Evolutionary conservation across 2,113 vertebrate genomes (phyloP), one percentile per base, ranked within the genome.

Genomic region (Pluvianellus socialis): DNA sequence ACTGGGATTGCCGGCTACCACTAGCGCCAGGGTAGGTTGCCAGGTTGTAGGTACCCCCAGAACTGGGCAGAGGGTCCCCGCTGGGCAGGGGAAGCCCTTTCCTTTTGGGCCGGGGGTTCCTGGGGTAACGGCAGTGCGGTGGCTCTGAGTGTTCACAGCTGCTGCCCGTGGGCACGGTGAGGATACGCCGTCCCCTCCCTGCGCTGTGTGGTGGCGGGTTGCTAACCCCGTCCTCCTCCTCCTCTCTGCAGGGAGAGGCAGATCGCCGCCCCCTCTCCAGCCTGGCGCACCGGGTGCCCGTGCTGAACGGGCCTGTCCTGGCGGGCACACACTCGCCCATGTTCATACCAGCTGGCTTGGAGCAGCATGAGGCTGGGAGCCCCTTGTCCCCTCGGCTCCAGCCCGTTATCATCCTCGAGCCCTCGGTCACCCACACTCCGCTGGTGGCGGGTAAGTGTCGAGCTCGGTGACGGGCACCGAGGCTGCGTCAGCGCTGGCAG

Each of bases 381-480:
- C n/a, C 96, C 50, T 86, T 98, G 56, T 87, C 98, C 80, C 98
- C 98, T 33, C 98, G 97, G 56, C 97, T 99, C 45, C 99, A 99
- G 96, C 99, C 99, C 10, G 95, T 99, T 84, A 97, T 99, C 82
- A 98, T 99, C 88, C 97, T 99, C 82, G 99, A 99, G 55, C 99
- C 98, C n/a, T 98, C 98, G 0, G 98, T 98, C 55, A 88, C 98
- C 68, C 99, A 98, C 49, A 4, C 98, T 14, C 98, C 98, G 2
- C 97, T 99, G 77, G 97, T 99, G 93, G 98, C 98, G 2, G 95
- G 99, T 99, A 80, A 98, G 98, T 75, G 50, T 19, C 6, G 9
- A 7, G 53, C 66, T 7, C 0, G 5, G 6, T 16, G 70, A 19
- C 47, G 22, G 27, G 32, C 45, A 7, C 27, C 10, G 62, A n/a